These are phyloP conservation scores for Callorhinus ursinus DNA, from an alignment of 2,113 vertebrate genomes.

Conservation along the genomic window DNA sequence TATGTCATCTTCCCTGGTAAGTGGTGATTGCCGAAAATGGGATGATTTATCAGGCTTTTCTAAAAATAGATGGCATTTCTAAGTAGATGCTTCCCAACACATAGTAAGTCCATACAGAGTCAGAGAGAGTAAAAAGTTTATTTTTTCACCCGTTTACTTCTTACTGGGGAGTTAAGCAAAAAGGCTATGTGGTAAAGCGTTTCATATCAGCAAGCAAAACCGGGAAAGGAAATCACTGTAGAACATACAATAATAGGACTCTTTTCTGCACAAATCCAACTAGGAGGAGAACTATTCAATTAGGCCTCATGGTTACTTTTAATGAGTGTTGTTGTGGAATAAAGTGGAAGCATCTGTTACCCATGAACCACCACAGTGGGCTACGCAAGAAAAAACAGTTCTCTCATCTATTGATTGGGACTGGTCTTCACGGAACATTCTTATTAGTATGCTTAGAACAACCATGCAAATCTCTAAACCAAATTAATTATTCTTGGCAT, in stretches of 20 bases:
- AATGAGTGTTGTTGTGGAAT: conserved; percentile 79
- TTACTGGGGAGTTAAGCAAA: conserved; percentile 36
- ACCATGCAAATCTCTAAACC: conserved; percentile 72
- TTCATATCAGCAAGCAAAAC: conserved; percentile 46
- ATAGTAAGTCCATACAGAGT: background rate
- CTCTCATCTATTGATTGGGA: conserved; percentile 71
- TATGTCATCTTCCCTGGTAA: background rate
- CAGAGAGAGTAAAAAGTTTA: conserved; percentile 20
- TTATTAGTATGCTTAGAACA: conserved; percentile 58
- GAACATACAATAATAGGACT: conserved; percentile 31
- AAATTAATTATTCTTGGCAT: conserved; percentile 81
- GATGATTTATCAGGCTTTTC: conserved; percentile 57
- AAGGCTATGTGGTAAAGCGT: background rate
- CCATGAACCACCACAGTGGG: conserved; percentile 70
- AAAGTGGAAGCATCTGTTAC: conserved; percentile 84
- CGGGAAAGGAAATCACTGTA: conserved; percentile 38
- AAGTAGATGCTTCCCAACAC: background rate
- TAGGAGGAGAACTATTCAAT: conserved; percentile 62
- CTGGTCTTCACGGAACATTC: conserved; percentile 65
- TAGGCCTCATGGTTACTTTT: conserved; percentile 74
- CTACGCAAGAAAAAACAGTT: conserved; percentile 79
- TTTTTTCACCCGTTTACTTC: conserved; percentile 29
- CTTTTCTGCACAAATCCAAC: conserved; percentile 71
- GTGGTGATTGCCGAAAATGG: conserved; percentile 57
- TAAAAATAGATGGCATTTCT: conserved; percentile 27